A percentile compares a stretch with the other conserved stretches of the same genome.
phyloP scores from a whole-genome alignment of 1,140 invertebrate genomes.

The Trichomalopsis sarcophagae region DNA sequence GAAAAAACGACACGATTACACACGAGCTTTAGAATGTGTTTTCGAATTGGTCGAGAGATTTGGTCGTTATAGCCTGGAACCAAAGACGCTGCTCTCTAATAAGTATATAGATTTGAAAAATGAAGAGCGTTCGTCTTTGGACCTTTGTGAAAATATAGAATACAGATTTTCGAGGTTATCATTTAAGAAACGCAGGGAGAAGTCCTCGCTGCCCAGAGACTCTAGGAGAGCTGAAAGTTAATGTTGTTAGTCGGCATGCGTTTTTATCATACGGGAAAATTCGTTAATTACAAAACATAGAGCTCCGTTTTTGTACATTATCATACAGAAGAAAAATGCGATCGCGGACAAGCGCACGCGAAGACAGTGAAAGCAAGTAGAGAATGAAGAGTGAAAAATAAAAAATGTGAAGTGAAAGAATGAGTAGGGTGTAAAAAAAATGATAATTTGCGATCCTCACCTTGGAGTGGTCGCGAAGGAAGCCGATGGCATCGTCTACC shows the following conservation, averaged over 20 bases:
- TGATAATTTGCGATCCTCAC: conserved; percentile 77
- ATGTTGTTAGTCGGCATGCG: conserved; percentile 43
- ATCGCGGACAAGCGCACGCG: conserved; percentile 14
- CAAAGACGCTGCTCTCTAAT: neutral
- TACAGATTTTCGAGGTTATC: neutral
- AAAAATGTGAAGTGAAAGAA: conserved; percentile 39
- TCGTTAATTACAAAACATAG: conserved; percentile 10
- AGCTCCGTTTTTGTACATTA: neutral
- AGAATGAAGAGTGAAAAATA: conserved; percentile 22
- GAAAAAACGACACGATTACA: conserved; percentile 66
- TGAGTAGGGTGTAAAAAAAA: conserved; percentile 57
- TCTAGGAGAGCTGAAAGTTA: conserved; percentile 36
- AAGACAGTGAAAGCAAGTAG: conserved; percentile 24
- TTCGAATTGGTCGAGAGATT: neutral
- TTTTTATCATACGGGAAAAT: conserved; percentile 1
- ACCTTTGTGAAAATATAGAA: neutral
- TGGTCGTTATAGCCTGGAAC: neutral
- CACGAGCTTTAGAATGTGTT: conserved; percentile 42
- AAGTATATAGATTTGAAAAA: too few relatives aligned
- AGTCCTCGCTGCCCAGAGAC: neutral
- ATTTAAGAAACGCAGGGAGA: conserved; percentile 10
- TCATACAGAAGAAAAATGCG: neutral
- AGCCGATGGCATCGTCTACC: conserved; percentile 92
- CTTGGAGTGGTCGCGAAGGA: conserved; percentile 89
- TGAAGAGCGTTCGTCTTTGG: neutral